Base-by-base conservation (phyloP, 2,888 invertebrate genomes). In the Drosophila neutralis region DNA sequence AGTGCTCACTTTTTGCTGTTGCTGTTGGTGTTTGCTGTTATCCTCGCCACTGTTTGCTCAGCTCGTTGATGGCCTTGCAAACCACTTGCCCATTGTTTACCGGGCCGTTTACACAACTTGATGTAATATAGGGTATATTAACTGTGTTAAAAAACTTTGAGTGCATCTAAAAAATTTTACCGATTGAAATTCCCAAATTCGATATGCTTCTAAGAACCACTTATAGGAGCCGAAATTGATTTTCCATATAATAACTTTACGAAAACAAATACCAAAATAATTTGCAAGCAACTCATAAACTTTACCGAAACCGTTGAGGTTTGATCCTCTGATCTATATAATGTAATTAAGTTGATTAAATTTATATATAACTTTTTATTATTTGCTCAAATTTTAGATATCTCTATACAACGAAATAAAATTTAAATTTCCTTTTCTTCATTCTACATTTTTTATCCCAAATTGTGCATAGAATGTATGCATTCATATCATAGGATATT, bases 51-150 rank as follows among this genome's bases (percentile, higher is more conserved):
- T 45, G 7, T 79, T 75, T 78, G 56, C 63, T 49, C 60, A 63
- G 52, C 60, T 51, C 58, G 45, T 42, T 60, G 68, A 42, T 54
- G 60, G 60, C 61, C 56, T 64, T 40, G 60, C 35, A 24, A 33
- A 45, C 48, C 68, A 53, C 56, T 73, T 69, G 51, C 31, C 49
- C 64, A 67, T 71, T 83, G 80, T 74, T 74, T 75, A 59, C 31
- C 56, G 57, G 68, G 24, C 45, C 51, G 36, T 56, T 72, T 59
- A 29, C 11, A 18, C 10, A 31, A 2, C 10, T 8, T 11, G 5
- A 8, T 2, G 10, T 5, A 33, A n/a, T 31, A 35, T 10, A 35
- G 61, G 64, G 64, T 56, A 68, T 72, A 45, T 62, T 13, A 36
- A n/a, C 48, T 27, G 13, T 11, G 53, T 4, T 21, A 0, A 33